Evolutionary conservation across 2,113 vertebrate species (phyloP), one percentile per base, ranked within the genome.

Genomic region (Archilochus colubris): DNA sequence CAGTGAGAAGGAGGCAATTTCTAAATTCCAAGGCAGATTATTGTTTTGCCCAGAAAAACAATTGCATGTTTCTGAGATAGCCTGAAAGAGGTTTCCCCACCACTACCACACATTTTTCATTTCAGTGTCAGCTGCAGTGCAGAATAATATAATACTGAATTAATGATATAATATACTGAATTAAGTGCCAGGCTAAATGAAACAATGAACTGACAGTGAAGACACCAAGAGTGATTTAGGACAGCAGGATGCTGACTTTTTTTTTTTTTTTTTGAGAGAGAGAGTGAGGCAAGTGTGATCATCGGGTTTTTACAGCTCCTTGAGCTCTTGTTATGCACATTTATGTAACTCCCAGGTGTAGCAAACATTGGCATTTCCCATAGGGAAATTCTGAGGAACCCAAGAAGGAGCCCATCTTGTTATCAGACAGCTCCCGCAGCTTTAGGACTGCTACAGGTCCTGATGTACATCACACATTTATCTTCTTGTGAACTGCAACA

Each of bases 141-240:
- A 69, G 79, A 86, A 31, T 93, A 84, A 95, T 94, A 87, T 72
- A 30, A 87, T 72, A 30, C 62, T 91, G 82, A 97, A 96, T 97
- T 95, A 96, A 95, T 93, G 82, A 95, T 94, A 31, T 93, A 84
- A 95, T 94, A 86, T 69, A n/a, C 62, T 91, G 82, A 97, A 96
- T 97, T 95, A 96, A 95, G 66, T 75, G 79, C 94, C 93, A 43
- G 51, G 50, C 86, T 97, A 97, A 97, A 96, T 96, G 91, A 97
- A 83, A 91, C 81, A 95, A 95, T 97, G 96, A 95, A 95, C 92
- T 61, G 66, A 91, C 81, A 92, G 88, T 61, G 77, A 88, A 86
- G 18, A 62, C 79, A 72, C 81, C 48, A 84, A 73, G 40, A 7
- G 55, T 91, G 95, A 78, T 92, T 53, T 43, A 94, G 79, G 93